Percentiles rank a stretch among this genome's conserved stretches.
phyloP scores from a whole-genome alignment of 2,113 vertebrate species.

The Tinamus guttatus region DNA sequence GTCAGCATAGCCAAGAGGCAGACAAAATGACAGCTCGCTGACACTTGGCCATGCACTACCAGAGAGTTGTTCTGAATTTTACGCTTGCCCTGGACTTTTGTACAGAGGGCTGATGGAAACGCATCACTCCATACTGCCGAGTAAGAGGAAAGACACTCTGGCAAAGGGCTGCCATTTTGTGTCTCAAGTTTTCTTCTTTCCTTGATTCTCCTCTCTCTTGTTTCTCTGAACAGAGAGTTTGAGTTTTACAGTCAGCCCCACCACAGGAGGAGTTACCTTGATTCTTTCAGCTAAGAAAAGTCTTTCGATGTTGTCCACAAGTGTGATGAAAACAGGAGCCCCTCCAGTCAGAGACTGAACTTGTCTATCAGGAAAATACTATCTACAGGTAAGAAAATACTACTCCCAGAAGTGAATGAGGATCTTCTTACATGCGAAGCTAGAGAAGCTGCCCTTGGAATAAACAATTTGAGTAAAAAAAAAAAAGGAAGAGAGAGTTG shows the following conservation, averaged over 20 bases:
- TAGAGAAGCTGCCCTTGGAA: not conserved
- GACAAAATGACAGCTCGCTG: not conserved
- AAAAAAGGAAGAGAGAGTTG: not conserved
- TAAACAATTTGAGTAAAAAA: not conserved
- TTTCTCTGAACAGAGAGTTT: not conserved
- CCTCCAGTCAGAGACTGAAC: not conserved
- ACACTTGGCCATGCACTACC: fast-evolving
- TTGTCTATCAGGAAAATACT: not conserved
- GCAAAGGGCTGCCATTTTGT: fast-evolving
- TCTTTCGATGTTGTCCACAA: not conserved
- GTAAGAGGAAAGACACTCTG: not conserved
- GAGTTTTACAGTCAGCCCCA: not conserved
- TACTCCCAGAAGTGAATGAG: not conserved
- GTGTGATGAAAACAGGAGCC: conserved; percentile 29
- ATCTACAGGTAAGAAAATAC: conserved; percentile 47
- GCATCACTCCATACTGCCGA: not conserved
- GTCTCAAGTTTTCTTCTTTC: not conserved
- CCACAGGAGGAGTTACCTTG: not conserved
- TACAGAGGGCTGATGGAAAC: conserved; percentile 35
- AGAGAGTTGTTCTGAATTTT: not conserved
- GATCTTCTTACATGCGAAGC: not conserved
- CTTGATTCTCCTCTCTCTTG: not conserved
- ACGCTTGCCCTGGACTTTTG: fast-evolving
- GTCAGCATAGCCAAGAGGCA: not conserved
- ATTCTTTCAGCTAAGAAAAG: not conserved